phyloP scores from a whole-genome alignment of 2,797 vertebrate genomes.

The Pangasius larnaudii region DNA sequence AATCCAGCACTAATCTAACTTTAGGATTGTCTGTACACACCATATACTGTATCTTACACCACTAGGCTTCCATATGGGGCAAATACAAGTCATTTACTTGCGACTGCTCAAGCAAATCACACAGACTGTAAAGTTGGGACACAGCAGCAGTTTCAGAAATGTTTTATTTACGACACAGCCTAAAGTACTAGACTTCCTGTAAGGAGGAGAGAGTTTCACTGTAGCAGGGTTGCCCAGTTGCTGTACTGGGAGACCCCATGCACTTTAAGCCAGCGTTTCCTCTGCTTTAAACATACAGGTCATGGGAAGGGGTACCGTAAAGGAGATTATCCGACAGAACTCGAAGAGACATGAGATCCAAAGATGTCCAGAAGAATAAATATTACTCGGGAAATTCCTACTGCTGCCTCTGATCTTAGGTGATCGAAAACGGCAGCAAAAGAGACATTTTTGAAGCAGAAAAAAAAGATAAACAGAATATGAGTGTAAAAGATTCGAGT shows the following conservation, averaged over 20 bases:
- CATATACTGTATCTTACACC: neutral
- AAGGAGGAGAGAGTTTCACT: neutral
- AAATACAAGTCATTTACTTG: neutral
- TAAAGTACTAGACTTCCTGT: neutral
- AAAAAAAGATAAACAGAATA: neutral
- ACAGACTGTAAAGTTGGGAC: neutral
- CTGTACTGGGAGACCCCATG: neutral
- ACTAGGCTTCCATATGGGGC: neutral
- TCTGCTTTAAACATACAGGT: neutral
- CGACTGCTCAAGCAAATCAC: neutral
- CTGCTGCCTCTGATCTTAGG: neutral
- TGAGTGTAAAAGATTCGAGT: neutral
- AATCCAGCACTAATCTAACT: neutral
- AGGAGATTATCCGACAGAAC: neutral
- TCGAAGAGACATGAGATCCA: neutral
- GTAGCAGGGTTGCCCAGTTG: neutral
- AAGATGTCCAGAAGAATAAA: neutral
- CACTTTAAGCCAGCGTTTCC: neutral
- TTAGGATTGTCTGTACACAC: neutral
- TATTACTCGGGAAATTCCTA: neutral
- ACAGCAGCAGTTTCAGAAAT: neutral
- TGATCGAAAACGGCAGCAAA: neutral
- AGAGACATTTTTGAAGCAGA: neutral
- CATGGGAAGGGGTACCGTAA: neutral
- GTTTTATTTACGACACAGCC: neutral